Evolutionary conservation across 2,888 invertebrate species (phyloP), one percentile per base, ranked within the genome.

Genomic region (Toxonevra muliebris): DNA sequence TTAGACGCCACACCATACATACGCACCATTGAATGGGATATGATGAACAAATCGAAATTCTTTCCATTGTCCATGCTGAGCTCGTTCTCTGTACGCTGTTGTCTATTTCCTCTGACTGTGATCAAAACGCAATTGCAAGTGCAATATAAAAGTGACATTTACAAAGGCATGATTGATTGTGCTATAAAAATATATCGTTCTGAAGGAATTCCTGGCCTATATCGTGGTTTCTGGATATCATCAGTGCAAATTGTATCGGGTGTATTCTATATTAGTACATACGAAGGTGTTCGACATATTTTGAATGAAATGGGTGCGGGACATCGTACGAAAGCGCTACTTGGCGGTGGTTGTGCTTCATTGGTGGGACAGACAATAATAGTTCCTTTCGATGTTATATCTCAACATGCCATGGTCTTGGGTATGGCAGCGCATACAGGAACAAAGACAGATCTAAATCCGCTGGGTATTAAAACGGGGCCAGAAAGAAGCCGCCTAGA

Each of bases 1-100:
- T 74, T 77, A 68, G 80, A 80, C 53, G 75, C 79, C 20, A 69
- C 76, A 50, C 73, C 78, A 75, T 88, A 91, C 65, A 92, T 94
- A 71, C 91, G 91, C 40, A 96, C 93, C 8, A 96, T 98, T 71
- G 98, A 98, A 86, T 95, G 97, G 94, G 91, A 96, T 75, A 98
- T 98, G 98, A 94, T 98, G 96, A 94, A 98, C 85, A 97, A 96
- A 80, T 89, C 88, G 58, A 96, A 96, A 82, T 98, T 97, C 83
- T 95, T 95, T 81, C 97, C 97, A 0, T 86, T 98, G 66, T 96
- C 96, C 67, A 93, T 97, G 87, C 86, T 95, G 13, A 97, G 96
- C 80, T 86, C 86, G 13, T 86, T 86, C 73, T 84, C 85, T 40
- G 84, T 86, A 54, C 87, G 92, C 69, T 91, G 91, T 82, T 88